Conservation (phyloP, 2,888 invertebrate genomes). For the Schizaphis graminum region DNA sequence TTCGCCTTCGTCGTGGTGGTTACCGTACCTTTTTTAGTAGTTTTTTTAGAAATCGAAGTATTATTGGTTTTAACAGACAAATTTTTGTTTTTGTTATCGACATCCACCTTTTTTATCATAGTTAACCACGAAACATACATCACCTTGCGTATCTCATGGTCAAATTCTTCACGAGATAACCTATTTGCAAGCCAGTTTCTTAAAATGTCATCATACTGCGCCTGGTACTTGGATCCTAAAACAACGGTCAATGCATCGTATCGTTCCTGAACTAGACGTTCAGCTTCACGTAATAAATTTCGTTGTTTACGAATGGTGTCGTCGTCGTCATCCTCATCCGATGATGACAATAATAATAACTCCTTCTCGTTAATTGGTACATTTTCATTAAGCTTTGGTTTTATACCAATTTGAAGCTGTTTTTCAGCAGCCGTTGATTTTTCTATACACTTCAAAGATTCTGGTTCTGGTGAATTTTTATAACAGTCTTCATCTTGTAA, state of each 20-base stretch:
- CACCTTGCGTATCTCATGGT: constrained; percentile 1
- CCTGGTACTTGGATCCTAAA: neutral
- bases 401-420: neutral
- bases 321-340: constrained; percentile 43
- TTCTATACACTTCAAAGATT: neutral
- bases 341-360: neutral
- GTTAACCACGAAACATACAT: neutral
- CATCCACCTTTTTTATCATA: neutral
- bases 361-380: neutral
- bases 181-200: neutral
- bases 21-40: too few species aligned
- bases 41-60: neutral
- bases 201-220: neutral
- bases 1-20: neutral
- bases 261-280: constrained; percentile 12
- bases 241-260: neutral
- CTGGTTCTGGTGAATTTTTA: neutral
- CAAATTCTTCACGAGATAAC: neutral
- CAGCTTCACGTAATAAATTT: neutral
- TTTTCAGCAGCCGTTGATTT: neutral
- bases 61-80: neutral
- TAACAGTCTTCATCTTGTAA: neutral
- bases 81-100: neutral
- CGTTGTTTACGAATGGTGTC: neutral
- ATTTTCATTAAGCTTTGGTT: neutral